Evolutionary conservation across 2,113 vertebrate genomes (phyloP), one percentile per base, ranked within the genome.

Genomic region (Ariopsis seemanni): DNA sequence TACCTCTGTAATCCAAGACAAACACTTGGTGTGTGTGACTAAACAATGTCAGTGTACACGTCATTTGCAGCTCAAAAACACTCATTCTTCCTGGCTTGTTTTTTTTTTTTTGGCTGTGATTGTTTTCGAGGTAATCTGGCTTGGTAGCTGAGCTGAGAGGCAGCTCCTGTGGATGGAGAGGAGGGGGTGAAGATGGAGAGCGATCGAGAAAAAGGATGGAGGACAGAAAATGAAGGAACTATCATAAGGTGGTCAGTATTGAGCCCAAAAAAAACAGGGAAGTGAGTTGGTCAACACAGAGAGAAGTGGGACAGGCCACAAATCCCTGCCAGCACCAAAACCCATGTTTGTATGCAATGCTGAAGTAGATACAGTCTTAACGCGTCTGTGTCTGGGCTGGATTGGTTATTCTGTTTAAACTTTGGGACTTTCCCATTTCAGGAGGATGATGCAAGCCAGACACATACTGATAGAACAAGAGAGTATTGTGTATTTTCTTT

Each of bases 41-140:
- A 89, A 92, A 92, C 87, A 90, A 88, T 90, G 94, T 94, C 94
- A 93, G 92, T 90, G 92, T 93, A 93, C 90, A 90, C 92, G 91
- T 94, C 93, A 90, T 91, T 94, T 93, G 94, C 91, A 89, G 89
- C 89, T 91, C 90, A 91, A 91, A 91, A 93, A 91, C 88, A 65
- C 89, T 83, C 88, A 63, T 71, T 85, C 84, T 90, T 89, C 93
- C 91, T 74, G 89, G 72, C 22, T 22, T 74, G 25, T 34, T 1
- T 34, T 34, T 34, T 27, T 27, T 27, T n/a, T 27, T 53, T 55
- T 53, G 22, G 18, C 11, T 5, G n/a, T 86, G 84, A 85, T 94
- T 92, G 90, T 93, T 91, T 87, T 93, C 77, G 82, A 90, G 89
- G 90, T 91, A 91, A 93, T 92, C 75, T 74, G 53, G 82, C 88